Evolutionary conservation across 2,888 invertebrate species (phyloP).

Genomic region (Epistrophe grossulariae): DNA sequence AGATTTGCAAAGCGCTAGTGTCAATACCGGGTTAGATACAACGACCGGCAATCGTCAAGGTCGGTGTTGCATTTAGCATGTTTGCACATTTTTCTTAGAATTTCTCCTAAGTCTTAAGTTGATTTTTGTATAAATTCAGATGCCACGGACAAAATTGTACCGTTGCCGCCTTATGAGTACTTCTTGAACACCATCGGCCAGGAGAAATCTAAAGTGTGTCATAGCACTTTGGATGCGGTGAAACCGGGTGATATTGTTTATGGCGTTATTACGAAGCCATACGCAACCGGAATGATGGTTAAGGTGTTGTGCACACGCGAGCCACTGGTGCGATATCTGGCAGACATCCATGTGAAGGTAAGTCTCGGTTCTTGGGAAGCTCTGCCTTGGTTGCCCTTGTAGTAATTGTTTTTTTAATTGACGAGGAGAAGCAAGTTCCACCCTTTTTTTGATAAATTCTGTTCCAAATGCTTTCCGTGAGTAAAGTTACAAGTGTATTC

Average conservation of each 20-base stretch:
- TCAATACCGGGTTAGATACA: conserved; percentile 40
- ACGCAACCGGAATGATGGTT: conserved; percentile 87
- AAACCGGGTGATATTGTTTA: conserved; percentile 92
- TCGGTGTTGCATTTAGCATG: conserved; percentile 21
- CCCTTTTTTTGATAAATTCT: too few relatives aligned
- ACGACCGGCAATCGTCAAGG: conserved; percentile 53
- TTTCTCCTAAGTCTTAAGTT: background rate
- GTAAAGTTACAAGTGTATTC: background rate
- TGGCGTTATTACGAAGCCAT: conserved; percentile 91
- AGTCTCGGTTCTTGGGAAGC: conserved; percentile 45
- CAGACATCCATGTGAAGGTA: conserved; percentile 95
- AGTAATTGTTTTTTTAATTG: too few relatives aligned
- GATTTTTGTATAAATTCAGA: conserved; percentile 41
- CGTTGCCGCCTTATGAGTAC: conserved; percentile 93
- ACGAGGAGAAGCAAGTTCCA: too few relatives aligned
- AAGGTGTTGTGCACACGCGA: conserved; percentile 94
- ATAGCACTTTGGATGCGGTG: conserved; percentile 90
- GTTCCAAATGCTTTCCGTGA: background rate
- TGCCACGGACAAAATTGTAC: conserved; percentile 74
- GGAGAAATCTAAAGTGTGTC: conserved; percentile 90
- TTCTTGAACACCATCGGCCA: conserved; percentile 87
- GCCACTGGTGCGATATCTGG: conserved; percentile 91
- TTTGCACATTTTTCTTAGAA: background rate
- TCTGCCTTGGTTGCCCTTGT: background rate
- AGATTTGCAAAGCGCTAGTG: conserved; percentile 84